These are phyloP conservation scores for Drosophila saltans DNA, from an alignment of 1,140 invertebrate species.

Conservation along the genomic window DNA sequence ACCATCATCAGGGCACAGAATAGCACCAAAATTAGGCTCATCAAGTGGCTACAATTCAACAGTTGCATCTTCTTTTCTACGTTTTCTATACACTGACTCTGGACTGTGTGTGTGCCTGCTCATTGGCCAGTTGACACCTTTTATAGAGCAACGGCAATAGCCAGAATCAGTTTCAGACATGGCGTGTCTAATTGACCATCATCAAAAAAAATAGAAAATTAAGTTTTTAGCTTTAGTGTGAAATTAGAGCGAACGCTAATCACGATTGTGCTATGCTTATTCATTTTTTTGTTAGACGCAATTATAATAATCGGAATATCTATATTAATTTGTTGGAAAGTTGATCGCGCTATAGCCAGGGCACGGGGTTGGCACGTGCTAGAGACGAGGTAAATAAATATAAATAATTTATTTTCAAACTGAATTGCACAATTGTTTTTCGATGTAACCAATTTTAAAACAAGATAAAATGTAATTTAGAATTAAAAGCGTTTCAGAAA, in stretches of 20 bases:
- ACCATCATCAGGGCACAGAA: constrained; percentile 53
- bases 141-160: constrained; percentile 22
- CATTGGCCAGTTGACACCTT: constrained; percentile 17
- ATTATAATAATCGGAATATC: constrained; percentile 35
- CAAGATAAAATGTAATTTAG: background rate
- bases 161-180: background rate
- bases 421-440: background rate
- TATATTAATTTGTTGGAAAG: constrained; percentile 10
- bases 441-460: background rate
- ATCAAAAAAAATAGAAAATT: constrained; percentile 36
- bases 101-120: background rate
- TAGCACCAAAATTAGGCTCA: constrained; percentile 54
- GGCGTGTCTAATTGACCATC: constrained; percentile 51
- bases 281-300: background rate
- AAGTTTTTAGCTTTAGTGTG: constrained; percentile 59
- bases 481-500: background rate
- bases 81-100: constrained; percentile 11
- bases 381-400: too few relatives aligned
- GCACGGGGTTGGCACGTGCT: background rate
- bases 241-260: constrained; percentile 40
- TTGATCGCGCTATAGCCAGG: background rate
- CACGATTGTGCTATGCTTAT: constrained; percentile 3
- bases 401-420: too few relatives aligned
- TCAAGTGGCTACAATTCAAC: constrained; percentile 32
- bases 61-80: constrained; percentile 56